Evolutionary conservation across 2,888 invertebrate species (phyloP).

Genomic region (Sisyra nigra): DNA sequence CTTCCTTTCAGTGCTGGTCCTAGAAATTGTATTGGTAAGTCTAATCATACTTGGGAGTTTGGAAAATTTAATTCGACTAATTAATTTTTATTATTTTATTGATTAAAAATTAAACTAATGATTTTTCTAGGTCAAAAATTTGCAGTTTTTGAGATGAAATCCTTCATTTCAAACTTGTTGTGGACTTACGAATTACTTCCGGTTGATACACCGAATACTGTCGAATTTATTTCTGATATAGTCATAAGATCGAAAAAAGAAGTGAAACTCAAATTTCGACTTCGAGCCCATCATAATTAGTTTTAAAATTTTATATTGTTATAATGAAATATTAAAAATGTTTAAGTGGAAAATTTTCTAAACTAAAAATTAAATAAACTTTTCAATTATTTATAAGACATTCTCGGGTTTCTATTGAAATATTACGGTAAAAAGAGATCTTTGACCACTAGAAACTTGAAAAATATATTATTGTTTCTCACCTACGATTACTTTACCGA

Average conservation of each 20-base stretch:
- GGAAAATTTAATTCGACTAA: neutral
- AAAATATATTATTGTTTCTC: no score
- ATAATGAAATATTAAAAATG: no score
- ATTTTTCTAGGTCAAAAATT: conserved; percentile 33
- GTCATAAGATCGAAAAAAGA: conserved; percentile 2
- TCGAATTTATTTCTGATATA: conserved; percentile 26
- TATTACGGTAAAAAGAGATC: no score
- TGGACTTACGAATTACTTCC: conserved; percentile 30
- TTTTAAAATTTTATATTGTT: no score
- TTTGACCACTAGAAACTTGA: no score
- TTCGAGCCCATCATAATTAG: no score
- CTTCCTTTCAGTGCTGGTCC: conserved; percentile 7
- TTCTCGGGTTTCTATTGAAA: no score
- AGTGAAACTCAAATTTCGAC: neutral
- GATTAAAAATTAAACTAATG: neutral
- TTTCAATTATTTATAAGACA: no score
- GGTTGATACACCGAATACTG: conserved; percentile 26
- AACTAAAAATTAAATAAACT: no score
- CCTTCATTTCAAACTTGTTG: conserved; percentile 29
- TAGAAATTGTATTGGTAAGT: conserved; percentile 7
- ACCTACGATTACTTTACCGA: no score
- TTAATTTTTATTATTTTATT: neutral
- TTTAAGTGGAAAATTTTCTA: no score
- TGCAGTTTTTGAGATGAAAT: conserved; percentile 7
- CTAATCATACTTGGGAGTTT: neutral